These are phyloP conservation scores for Meteorus sp. DNA, from an alignment of 1,140 invertebrate species.

Conservation along the genomic window DNA sequence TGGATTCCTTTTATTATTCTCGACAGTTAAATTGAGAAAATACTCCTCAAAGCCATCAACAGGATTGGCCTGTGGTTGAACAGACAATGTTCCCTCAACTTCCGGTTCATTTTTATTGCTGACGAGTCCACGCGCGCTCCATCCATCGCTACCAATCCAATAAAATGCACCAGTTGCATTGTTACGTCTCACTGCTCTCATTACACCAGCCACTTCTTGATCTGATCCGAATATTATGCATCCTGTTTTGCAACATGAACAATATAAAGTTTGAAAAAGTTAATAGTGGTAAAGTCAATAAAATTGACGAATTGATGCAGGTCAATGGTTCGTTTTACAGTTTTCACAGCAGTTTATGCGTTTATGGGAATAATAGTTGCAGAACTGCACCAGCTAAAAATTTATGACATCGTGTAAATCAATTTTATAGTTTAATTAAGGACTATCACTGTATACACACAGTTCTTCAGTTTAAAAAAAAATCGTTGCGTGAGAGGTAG, in stretches of 20 bases:
- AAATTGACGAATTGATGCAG: no score
- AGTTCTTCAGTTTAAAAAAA: no score
- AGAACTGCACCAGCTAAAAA: no score
- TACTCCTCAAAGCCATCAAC: slow-evolving; percentile 87
- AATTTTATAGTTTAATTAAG: no score
- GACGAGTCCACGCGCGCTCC: slow-evolving; percentile 85
- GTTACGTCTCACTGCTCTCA: slow-evolving; percentile 82
- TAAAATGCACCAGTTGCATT: slow-evolving; percentile 90
- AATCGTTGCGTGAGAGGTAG: no score
- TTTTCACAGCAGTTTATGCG: no score
- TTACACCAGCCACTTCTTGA: slow-evolving; percentile 92
- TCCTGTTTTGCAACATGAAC: slow-evolving; percentile 65
- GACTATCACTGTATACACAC: no score
- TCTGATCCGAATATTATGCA: slow-evolving; percentile 95
- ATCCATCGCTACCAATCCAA: slow-evolving; percentile 95
- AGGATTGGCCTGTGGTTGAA: slow-evolving; percentile 87
- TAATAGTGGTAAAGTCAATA: no score
- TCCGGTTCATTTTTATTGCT: slow-evolving; percentile 83
- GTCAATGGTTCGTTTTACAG: no score
- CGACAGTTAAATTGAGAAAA: slow-evolving; percentile 81
- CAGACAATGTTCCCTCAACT: slow-evolving; percentile 88
- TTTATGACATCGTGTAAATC: no score
- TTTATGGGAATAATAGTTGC: no score
- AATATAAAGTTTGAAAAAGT: no score
- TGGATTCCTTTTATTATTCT: slow-evolving; percentile 86